Conservation (phyloP, 2,888 invertebrate species). For the Choreutis nemorana region DNA sequence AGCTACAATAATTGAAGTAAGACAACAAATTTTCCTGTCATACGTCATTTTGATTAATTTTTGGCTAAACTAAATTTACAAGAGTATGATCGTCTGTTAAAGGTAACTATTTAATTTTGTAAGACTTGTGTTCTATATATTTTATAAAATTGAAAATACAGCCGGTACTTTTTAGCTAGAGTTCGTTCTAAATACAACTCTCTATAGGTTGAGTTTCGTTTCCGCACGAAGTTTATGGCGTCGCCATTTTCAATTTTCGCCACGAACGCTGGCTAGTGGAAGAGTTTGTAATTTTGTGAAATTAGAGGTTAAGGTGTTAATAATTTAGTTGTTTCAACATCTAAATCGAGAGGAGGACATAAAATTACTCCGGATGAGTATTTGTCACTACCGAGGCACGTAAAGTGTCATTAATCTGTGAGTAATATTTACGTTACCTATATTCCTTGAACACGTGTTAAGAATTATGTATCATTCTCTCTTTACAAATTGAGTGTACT, state of each 20-base stretch:
- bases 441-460: conserved; percentile 48
- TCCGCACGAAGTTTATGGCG: conserved; percentile 38
- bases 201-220: no score
- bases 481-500: conserved; percentile 28
- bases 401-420: conserved; percentile 31
- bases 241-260: conserved; percentile 67
- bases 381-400: conserved; percentile 21
- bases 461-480: conserved; percentile 22
- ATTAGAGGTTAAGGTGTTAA: conserved; percentile 56
- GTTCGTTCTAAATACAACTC: no score
- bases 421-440: conserved; percentile 24
- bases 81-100: conserved; percentile 55
- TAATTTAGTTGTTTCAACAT: conserved; percentile 31
- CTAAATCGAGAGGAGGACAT: conserved; percentile 21
- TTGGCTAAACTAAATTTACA: conserved; percentile 60
- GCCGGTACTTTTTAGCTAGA: conserved; percentile 26
- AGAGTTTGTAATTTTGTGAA: conserved; percentile 39
- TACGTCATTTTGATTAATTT: conserved; percentile 43
- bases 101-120: conserved; percentile 37
- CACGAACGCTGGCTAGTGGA: conserved; percentile 49
- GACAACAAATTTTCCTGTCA: no score
- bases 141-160: conserved; percentile 16
- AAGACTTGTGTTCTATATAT: no score
- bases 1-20: no score
- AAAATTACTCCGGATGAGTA: conserved; percentile 16